Evolutionary conservation across 2,888 invertebrate species (phyloP), one percentile per base, ranked within the genome.

Genomic region (Pyrrhosoma nymphula): DNA sequence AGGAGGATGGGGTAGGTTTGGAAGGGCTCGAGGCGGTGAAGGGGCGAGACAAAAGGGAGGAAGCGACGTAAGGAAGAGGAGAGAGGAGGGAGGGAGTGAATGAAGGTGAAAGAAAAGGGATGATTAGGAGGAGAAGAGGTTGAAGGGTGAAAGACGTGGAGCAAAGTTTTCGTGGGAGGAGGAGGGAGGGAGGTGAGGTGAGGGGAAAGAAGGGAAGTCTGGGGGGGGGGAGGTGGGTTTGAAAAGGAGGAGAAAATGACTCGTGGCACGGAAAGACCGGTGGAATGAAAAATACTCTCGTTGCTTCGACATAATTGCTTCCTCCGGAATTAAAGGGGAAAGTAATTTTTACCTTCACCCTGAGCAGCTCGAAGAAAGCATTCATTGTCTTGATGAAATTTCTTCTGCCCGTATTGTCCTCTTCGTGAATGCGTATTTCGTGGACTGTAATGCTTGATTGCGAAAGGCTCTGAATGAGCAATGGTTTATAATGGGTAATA

Each of bases 341-440:
- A 82, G 30, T 82, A 82, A 82, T 35, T 30, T 35, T 82, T 82
- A 82, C 82, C 82, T 82, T 82, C 69, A 69, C n/a, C 35, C 82
- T 82, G 18, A 3, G 30, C 30, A 35, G 82, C 82, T 82, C 35
- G 16, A 82, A 82, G 82, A 26, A 82, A 35, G 30, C 82, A 82
- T 60, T 60, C 47, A 20, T 82, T 35, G 30, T 35, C 82, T 30
- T 82, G 30, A 82, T 35, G 35, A 82, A 82, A 35, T 35, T 14
- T 82, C 82, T 82, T 30, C 35, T 1, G 6, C 3, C n/a, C 69
- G 10, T 26, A 26, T 69, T 69, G 69, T 69, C 69, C 12, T 26
- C 69, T 0, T 10, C 10, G 1, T 69, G 69, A 69, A 69, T 69
- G 69, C 69, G 69, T 69, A 23, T 69, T 69, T 69, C 69, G 26